Evolutionary conservation across 1,140 invertebrate species (phyloP), one percentile per base, ranked within the genome.

Genomic region (Apis dorsata): DNA sequence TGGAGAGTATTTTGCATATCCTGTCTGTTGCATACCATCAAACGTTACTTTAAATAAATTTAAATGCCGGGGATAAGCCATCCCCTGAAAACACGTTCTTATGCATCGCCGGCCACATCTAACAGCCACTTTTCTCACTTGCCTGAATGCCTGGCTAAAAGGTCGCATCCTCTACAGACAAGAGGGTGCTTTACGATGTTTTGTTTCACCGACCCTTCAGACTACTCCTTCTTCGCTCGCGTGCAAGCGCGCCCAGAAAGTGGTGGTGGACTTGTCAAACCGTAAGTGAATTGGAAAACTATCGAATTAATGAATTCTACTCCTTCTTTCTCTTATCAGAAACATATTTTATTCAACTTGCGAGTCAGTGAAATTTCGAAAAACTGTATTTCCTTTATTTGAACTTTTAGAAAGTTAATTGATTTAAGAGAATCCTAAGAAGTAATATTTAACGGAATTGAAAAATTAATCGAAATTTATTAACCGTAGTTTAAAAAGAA

Each of bases 91-190:
- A 87, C 73, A 63, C 65, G 76, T 80, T 80, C 86, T 88, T 85
- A 82, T 88, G 85, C 85, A 88, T 84, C 81, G 75, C 55, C 75
- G 84, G 78, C 70, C 77, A 86, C 57, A 83, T 85, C 87, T 87
- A 76, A 59, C 63, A 89, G 83, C 87, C 88, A 89, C 87, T 89
- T 89, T 89, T 89, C 88, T 80, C 87, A 85, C 85, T 88, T 86
- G 81, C 76, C 69, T 87, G 81, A 87, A 89, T 89, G 79, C 81
- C 74, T 79, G 66, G 66, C 85, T 89, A 89, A 89, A 85, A 89
- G 87, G 85, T 89, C 87, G 83, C 83, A 87, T 89, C 87, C 88
- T 89, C 85, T 77, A 79, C 85, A 84, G 80, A 81, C 83, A 59
- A 89, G 88, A 89, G 88, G 71, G 87, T 81, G 78, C 87, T 89